A percentile compares a stretch with the other conserved stretches of the same genome.
These are phyloP conservation scores for Hypomesus transpacificus DNA, from an alignment of 2,113 vertebrate species.

Conservation along the genomic window DNA sequence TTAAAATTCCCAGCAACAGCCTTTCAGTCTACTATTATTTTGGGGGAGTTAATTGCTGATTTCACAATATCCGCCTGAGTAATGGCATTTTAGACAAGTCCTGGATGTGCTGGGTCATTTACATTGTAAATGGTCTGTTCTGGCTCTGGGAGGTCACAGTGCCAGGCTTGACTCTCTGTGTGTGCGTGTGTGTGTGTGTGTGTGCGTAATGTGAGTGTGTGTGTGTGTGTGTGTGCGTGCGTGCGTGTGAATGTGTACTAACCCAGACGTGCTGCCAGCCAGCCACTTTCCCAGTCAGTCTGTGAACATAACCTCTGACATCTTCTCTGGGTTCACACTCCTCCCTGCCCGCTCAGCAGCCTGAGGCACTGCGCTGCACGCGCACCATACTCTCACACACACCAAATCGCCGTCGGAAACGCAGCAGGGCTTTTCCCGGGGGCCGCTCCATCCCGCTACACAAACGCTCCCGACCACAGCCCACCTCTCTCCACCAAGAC, in stretches of 20 bases:
- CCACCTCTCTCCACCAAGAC: not conserved
- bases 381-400: not conserved
- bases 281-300: conserved; percentile 4
- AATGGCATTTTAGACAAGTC: conserved; percentile 52
- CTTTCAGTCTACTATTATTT: conserved; percentile 50
- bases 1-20: conserved; percentile 52
- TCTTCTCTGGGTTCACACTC: not conserved
- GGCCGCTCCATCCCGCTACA: too few relatives aligned
- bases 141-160: conserved; percentile 30
- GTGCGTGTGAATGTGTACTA: too few relatives aligned
- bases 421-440: too few relatives aligned
- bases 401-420: not conserved
- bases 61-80: conserved; percentile 60
- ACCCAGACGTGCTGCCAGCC: not conserved
- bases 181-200: not conserved
- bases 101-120: conserved; percentile 30
- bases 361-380: not conserved
- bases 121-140: conserved; percentile 45
- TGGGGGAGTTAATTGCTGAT: conserved; percentile 58
- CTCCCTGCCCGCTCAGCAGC: not conserved
- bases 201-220: too few relatives aligned
- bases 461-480: too few relatives aligned
- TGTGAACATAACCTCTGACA: not conserved
- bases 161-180: conserved; percentile 16
- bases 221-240: not conserved